Base-by-base conservation (phyloP, 92 coral and sea anemone species). In the Ricordea florida region DNA sequence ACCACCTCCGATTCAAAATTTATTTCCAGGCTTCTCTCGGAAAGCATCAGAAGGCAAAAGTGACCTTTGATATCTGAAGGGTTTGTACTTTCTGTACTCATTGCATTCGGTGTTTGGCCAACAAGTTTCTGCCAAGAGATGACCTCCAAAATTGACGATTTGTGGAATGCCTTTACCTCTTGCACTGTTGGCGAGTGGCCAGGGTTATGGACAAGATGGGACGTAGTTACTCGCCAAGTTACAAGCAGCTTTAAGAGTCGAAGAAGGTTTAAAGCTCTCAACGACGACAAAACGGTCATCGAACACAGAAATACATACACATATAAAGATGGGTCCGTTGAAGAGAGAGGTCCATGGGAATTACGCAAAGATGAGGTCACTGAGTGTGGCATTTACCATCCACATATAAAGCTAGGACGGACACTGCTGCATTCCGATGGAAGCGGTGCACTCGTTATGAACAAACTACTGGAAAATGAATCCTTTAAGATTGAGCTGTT, bases 141-240 rank as follows among this genome's bases (percentile, higher is more conserved):
- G n/a, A n/a, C n/a, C n/a, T n/a, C n/a, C n/a, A n/a, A n/a, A n/a
- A n/a, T n/a, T n/a, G n/a, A n/a, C n/a, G n/a, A n/a, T n/a, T n/a
- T n/a, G 33, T 35, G 47, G 31, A 18, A 14, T 60, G 2, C 5
- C 16, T 60, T 66, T 37, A 46, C 58, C 35, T 46, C 58, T 3
- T 46, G 35, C 33, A 44, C 49, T 11, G 22, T 66, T 47, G 26
- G 13, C 45, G 59, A 46, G 2, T 66, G 74, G 74, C n/a, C 42
- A 2, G 74, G 74, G 16, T 11, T 13, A 14, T 66, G 59, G 74
- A 66, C 74, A 21, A 31, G 31, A 8, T 66, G 74, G 74, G 16
- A 66, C 16, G 57, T 59, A 0, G 20, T 31, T 3, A 66, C 60
- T 26, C 57, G 23, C 11, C 23, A 31, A 11, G 33, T 66, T 10